Evolutionary conservation across 2,888 invertebrate genomes (phyloP), one percentile per base, ranked within the genome.

Genomic region (Patella caerulea): DNA sequence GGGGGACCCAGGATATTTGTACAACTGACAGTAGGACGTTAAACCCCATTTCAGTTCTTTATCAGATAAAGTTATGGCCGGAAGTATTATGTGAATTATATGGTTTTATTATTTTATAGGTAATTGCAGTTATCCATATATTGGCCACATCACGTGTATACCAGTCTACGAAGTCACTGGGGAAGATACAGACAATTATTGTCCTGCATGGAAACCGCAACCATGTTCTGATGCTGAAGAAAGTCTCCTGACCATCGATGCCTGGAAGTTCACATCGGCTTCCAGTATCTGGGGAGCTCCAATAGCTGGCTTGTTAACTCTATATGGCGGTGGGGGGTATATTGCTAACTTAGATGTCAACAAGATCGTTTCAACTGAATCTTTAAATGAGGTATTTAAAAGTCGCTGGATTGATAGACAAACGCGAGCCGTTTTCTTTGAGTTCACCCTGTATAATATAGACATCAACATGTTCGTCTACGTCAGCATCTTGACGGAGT

Each of bases 281-380:
- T 34, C 80, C 0, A 79, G 85, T 65, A 84, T 86, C 17, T 85
- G 84, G 84, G 88, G 86, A 7, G 56, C 84, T n/a, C 84, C 87
- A 2, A 78, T 86, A 34, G 72, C 83, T 53, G 88, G 87, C 4
- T 72, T 73, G 17, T 81, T 81, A 70, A 82, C 75, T 4, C 83
- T 83, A 3, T 88, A 88, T 34, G 79, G 85, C 5, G 88, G 88
- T 0, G 88, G 88, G 3, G 88, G 88, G 2, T 89, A 89, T 73
- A 86, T 89, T 4, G 84, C 86, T 1, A 82, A 86, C 59, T 79
- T 88, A 1, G 86, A 83, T 70, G 85, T 87, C 0, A 87, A 86
- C 70, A 65, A 78, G 17, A 78, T 83, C 52, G 82, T 87, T 17
- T 85, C 86, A 3, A 81, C 81, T 11, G 56, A 79, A n/a, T 84